These are phyloP conservation scores for Neodontobutis hainanensis DNA, from an alignment of 2,113 vertebrate genomes.

Conservation along the genomic window DNA sequence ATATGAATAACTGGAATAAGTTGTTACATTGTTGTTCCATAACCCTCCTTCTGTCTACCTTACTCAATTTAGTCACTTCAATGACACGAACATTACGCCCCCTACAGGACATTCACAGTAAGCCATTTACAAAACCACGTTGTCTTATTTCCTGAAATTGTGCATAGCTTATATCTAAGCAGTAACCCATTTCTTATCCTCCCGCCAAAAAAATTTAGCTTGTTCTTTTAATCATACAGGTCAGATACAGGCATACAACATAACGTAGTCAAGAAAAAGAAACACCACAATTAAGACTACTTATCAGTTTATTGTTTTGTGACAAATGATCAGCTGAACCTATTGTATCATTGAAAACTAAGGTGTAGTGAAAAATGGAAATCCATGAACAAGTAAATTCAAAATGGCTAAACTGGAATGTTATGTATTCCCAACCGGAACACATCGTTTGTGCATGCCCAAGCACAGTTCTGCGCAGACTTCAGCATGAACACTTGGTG, in stretches of 20 bases:
- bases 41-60: neutral
- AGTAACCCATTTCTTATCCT: no score
- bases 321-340: neutral
- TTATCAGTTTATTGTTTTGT: neutral
- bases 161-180: neutral
- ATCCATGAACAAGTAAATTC: neutral
- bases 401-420: conserved; percentile 63
- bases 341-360: neutral
- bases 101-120: neutral
- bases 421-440: conserved; percentile 80
- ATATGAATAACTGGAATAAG: neutral
- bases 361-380: conserved; percentile 4
- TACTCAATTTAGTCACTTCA: conserved; percentile 18
- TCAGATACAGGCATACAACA: neutral
- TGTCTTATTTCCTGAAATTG: neutral
- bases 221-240: no score
- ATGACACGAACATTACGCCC: conserved; percentile 15
- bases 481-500: conserved; percentile 81
- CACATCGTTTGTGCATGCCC: conserved; percentile 77
- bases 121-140: neutral
- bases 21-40: neutral
- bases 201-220: no score
- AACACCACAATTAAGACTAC: conserved; percentile 3
- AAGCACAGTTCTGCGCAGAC: conserved; percentile 62
- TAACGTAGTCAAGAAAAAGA: neutral